Conservation (phyloP, 2,113 vertebrate species). For the Phocoena sinus region DNA sequence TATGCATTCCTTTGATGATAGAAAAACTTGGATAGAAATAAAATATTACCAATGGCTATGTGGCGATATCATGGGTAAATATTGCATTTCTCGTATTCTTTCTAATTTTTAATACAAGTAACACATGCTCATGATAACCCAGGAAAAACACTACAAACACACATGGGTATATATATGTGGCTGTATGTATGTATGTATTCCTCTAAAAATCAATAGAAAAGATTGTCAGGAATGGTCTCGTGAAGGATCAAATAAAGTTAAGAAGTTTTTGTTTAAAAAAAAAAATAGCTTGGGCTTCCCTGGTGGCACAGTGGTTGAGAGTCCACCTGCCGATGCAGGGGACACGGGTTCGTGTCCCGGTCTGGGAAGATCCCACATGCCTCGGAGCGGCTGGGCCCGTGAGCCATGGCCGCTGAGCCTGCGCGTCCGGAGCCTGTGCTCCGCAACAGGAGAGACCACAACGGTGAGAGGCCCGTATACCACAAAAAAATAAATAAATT, state of each 20-base stretch:
- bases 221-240: neutral
- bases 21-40: neutral
- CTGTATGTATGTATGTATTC: neutral
- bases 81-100: neutral
- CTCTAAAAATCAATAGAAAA: neutral
- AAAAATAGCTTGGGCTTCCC: neutral
- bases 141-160: neutral
- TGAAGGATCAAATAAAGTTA: neutral
- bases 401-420: too few relatives aligned
- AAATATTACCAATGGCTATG: neutral
- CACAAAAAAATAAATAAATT: too few relatives aligned
- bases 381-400: too few relatives aligned
- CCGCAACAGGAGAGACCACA: too few relatives aligned
- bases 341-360: too few relatives aligned
- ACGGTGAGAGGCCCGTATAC: too few relatives aligned
- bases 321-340: too few relatives aligned
- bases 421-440: too few relatives aligned
- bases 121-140: neutral
- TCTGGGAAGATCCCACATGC: too few relatives aligned
- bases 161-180: neutral
- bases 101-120: neutral
- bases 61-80: neutral
- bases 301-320: too few relatives aligned
- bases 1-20: neutral
- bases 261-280: neutral